Conservation (phyloP, 2,797 vertebrate genomes). For the Monodelphis domestica region DNA sequence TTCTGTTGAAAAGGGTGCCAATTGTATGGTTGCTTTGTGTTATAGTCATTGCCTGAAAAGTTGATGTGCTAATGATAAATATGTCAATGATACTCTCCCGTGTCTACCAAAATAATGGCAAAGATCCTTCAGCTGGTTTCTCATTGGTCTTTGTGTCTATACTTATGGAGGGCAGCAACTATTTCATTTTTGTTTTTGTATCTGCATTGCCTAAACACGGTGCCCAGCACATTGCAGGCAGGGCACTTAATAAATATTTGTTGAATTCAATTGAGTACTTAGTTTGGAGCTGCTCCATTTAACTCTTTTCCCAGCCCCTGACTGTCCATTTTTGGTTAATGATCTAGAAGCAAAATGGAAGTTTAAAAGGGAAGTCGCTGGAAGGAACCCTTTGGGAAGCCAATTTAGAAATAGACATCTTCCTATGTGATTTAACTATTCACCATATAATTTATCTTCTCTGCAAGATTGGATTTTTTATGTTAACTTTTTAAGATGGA, state of each 20-base stretch:
- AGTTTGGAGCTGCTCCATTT: not conserved
- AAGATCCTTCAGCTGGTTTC: slow-evolving; percentile 25
- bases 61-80: slow-evolving; percentile 24
- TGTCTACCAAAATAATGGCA: slow-evolving; percentile 33
- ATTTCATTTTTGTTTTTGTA: not conserved
- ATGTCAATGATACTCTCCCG: slow-evolving; percentile 13
- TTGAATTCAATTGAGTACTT: not conserved
- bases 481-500: slow-evolving; percentile 19
- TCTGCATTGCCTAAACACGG: not conserved
- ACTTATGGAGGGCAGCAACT: not conserved
- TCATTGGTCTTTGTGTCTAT: not conserved
- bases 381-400: not conserved
- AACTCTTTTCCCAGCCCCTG: not conserved
- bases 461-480: not conserved
- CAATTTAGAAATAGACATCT: not conserved
- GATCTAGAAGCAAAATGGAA: not conserved
- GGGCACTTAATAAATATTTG: not conserved
- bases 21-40: not conserved
- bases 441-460: not conserved
- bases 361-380: not conserved
- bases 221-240: not conserved
- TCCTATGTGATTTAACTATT: not conserved
- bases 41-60: slow-evolving; percentile 27
- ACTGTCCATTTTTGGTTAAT: not conserved
- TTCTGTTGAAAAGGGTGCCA: slow-evolving; percentile 36